Conservation (phyloP, 2,888 invertebrate genomes). For the Eupithecia pulchellata region DNA sequence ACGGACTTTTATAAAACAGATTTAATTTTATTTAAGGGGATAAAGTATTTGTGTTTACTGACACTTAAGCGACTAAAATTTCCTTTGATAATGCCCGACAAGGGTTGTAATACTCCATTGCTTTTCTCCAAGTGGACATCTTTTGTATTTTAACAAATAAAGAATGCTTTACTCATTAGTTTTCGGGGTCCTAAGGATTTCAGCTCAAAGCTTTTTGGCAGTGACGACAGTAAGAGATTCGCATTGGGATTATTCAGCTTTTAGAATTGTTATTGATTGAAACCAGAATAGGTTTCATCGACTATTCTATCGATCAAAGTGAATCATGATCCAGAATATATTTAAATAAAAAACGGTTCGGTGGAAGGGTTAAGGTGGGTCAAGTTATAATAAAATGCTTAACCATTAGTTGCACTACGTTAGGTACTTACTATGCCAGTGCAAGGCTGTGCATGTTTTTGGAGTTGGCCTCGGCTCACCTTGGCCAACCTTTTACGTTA, state of each 20-base stretch:
- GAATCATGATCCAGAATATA: neutral
- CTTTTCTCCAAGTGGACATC: too few species aligned
- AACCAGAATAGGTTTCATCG: too few species aligned
- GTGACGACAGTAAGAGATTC: neutral
- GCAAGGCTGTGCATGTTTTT: conserved; percentile 50
- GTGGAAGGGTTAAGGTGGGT: neutral
- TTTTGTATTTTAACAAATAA: neutral
- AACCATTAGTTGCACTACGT: neutral
- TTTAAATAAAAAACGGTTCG: neutral
- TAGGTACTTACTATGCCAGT: conserved; percentile 14
- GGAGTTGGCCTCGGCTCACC: conserved; percentile 52
- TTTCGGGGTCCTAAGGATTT: too few species aligned
- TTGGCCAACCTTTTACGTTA: conserved; percentile 51
- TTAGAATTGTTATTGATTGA: too few species aligned
- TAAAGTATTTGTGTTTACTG: too few species aligned
- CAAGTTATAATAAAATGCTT: conserved; percentile 1
- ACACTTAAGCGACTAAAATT: too few species aligned
- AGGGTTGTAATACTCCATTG: too few species aligned
- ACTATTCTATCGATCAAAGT: neutral
- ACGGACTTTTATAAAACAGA: too few species aligned
- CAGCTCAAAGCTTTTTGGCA: neutral
- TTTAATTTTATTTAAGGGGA: too few species aligned
- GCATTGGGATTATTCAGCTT: too few species aligned
- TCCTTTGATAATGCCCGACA: too few species aligned
- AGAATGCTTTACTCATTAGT: neutral